Evolutionary conservation across 2,797 vertebrate species (phyloP), one percentile per base, ranked within the genome.

Genomic region (Pipistrellus nathusii): DNA sequence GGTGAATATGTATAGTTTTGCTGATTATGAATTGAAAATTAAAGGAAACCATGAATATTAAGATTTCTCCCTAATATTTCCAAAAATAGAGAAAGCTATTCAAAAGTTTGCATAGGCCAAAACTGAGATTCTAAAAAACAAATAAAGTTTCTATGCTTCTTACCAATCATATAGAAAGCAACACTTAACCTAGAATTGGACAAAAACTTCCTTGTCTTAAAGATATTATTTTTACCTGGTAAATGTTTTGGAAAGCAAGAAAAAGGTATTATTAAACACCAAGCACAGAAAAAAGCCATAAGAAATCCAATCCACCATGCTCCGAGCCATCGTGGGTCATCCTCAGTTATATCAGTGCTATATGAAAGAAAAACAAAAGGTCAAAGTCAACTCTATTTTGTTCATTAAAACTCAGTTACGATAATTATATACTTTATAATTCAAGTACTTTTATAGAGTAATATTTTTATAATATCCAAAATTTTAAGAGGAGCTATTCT

Each of bases 291-390:
- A 95, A 98, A 98, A 25, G 96, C 96, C 32, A 97, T 41, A 91
- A 99, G 87, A 98, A 99, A 99, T 90, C 97, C 98, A 96, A 99
- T 98, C 98, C 98, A 99, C 98, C 98, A 99, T 1, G 98, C 98
- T 51, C 98, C 98, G 95, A 99, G 97, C 98, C 98, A 99, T 15
- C 98, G 97, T 11, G 98, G 98, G 76, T 98, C 98, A 96, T 97
- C 96, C 78, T 96, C 97, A 81, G 96, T 88, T 81, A 99, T 53
- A 32, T 95, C 68, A 46, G 71, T 18, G 12, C 98, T 98, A 9
- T 13, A 68, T 5, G 2, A 97, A 51, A 66, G 69, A 93, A 97
- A 98, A 95, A 91, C 78, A 48, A 53, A 15, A 85, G 30, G 27
- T n/a, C 72, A 87, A 55, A 72, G 46, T 84, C 30, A 92, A 20